Base-by-base conservation (phyloP, 1,140 invertebrate species). In the Drosophila mauritiana region DNA sequence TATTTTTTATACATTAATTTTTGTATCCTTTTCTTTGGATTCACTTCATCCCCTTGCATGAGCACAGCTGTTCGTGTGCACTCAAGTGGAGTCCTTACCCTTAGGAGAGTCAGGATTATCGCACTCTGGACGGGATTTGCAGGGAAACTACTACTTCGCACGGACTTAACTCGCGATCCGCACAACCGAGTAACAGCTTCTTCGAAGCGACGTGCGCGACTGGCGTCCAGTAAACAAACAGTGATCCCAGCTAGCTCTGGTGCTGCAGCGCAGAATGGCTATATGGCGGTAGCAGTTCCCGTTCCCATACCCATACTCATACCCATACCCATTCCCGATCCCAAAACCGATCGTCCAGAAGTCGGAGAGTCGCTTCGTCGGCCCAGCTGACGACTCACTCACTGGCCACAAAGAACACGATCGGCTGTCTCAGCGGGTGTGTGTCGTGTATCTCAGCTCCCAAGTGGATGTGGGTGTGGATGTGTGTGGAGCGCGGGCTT, bases 131-230 rank as follows among this genome's bases (percentile, higher is more conserved):
- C 13, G 43, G 22, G 54, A 27, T 56, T 17, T n/a, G 5, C 17
- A 34, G 13, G 61, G 8, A 39, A 64, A 63, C 31, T 63, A 63
- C 31, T 63, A 36, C 22, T 59, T 55, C 55, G 27, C 49, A 39
- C 11, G 25, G 49, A 48, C 39, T 43, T 12, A 46, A 17, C 58
- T 58, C 69, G 82, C 82, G 69, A 76, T 77, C 46, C 55, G 53
- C 54, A 57, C 56, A 57, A 82, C 51, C 79, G 79, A 70, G 70
- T 73, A 82, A 75, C 75, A 70, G 54, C 83, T 79, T 89, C 84
- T 88, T 88, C 83, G 83, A 83, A 70, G 83, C 78, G 84, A 89
- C 76, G 86, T 76, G 73, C 79, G 67, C 83, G 84, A 88, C 83
- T 88, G 84, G 82, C 82, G 62, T 59, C 61, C 79, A 86, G 62